Percentiles rank a stretch among this genome's conserved stretches.
Evolutionary conservation across 2,797 vertebrate species (phyloP).

Genomic region (Propithecus deckenii): DNA sequence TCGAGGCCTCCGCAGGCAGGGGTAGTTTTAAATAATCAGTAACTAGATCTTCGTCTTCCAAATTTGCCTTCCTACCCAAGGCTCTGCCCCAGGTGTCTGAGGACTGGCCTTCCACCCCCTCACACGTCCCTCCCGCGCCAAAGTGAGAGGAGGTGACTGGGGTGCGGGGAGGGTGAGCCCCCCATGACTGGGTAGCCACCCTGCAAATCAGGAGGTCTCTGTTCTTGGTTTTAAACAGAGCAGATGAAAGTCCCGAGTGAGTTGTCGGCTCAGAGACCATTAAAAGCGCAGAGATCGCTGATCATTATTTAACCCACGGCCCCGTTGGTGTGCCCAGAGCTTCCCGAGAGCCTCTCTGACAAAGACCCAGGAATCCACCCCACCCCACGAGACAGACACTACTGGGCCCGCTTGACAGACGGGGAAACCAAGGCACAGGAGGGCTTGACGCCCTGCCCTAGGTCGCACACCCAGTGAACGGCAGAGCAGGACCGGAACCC

Average conservation of each 20-base stretch:
- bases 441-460: accelerated
- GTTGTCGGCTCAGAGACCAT: background rate
- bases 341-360: background rate
- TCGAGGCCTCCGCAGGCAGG: background rate
- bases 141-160: background rate
- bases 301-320: background rate
- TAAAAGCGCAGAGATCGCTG: background rate
- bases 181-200: too few species aligned
- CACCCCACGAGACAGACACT: background rate
- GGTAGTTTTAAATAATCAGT: background rate
- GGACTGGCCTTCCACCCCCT: background rate
- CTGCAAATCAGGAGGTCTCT: background rate
- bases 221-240: background rate
- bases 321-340: accelerated
- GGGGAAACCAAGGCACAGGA: background rate
- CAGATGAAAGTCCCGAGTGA: background rate
- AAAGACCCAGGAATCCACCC: background rate
- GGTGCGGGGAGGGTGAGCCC: too few species aligned
- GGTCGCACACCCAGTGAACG: accelerated
- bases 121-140: accelerated
- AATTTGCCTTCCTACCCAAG: background rate
- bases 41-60: background rate
- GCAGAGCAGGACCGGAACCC: background rate
- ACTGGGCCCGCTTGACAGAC: background rate
- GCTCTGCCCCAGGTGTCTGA: background rate